Evolutionary conservation across 2,113 vertebrate genomes (phyloP).

Genomic region (Corvus cornix): DNA sequence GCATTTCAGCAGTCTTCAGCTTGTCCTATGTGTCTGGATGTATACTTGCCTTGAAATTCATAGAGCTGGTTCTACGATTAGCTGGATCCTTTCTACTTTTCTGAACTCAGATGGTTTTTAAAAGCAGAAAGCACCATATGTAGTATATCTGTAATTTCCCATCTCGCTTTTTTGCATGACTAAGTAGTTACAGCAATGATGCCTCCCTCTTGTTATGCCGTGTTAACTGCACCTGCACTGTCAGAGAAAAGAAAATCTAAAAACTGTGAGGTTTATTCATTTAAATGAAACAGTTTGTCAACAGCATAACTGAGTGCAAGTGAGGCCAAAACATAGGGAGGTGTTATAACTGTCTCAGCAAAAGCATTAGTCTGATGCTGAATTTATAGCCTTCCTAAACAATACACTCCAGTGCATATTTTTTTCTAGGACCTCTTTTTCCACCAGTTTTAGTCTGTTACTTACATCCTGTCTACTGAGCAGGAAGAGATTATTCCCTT

Average conservation of each 20-base stretch:
- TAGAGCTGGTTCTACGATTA: background rate
- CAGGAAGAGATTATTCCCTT: background rate
- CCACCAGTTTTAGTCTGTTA: background rate
- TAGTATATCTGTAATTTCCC: background rate
- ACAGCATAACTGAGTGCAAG: background rate
- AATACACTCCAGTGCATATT: background rate
- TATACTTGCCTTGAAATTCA: background rate
- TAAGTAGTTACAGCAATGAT: background rate
- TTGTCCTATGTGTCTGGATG: background rate
- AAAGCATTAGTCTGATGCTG: background rate
- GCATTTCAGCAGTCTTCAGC: background rate
- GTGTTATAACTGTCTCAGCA: background rate
- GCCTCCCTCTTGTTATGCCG: background rate
- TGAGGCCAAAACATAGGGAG: background rate
- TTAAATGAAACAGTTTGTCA: background rate
- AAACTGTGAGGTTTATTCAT: background rate
- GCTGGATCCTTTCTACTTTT: background rate
- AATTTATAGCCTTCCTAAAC: background rate
- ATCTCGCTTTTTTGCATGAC: background rate
- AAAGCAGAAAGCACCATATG: background rate
- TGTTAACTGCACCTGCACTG: background rate
- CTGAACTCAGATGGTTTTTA: background rate
- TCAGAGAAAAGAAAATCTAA: background rate
- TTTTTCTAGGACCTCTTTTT: background rate
- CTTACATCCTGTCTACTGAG: background rate